Evolutionary conservation across 2,113 vertebrate genomes (phyloP), one percentile per base, ranked within the genome.

Genomic region (Odontophorus gujanensis): DNA sequence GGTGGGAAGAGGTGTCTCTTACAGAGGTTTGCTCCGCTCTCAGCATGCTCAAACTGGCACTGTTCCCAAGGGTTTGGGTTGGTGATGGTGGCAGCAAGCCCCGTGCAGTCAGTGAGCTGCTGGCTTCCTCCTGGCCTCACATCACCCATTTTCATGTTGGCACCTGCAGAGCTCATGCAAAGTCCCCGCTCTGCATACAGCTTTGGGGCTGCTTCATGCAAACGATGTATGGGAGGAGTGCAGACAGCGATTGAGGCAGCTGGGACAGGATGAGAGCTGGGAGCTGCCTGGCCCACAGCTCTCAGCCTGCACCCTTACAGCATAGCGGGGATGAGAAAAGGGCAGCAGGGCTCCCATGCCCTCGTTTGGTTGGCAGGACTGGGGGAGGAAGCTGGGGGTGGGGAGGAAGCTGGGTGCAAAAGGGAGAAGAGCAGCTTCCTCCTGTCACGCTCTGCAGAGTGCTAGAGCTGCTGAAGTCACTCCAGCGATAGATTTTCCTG

Each of bases 301-400:
- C 76, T 81, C 3, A 3, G 69, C 81, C 67, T 0, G 3, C 67
- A 5, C 0, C 81, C 79, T 58, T n/a, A 20, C 55, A 82, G 47
- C 8, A 24, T 53, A 74, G 59, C n/a, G 55, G 48, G 82, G 59
- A 25, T 92, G 59, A 82, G 95, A 94, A 93, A 40, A 87, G 85
- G 81, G 87, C 75, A 50, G 67, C 50, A 55, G 67, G 43, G 76
- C 71, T 87, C 51, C 47, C 65, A 50, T 81, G 3, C 75, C 82
- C 85, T 91, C 48, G 32, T 91, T 91, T 75, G 16, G 77, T 83
- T 91, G 89, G 87, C 28, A 34, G 93, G 81, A 77, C 71, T 11
- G 63, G 75, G 79, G 76, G 94, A 93, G 94, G 96, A 96, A 96
- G 66, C 57, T 9, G 93, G 71, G 87, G 93, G 93, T 79, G 92